A percentile compares a stretch with the other conserved stretches of the same genome.
These are phyloP conservation scores for Drosophila sucinea DNA, from an alignment of 1,140 invertebrate genomes.

Conservation along the genomic window DNA sequence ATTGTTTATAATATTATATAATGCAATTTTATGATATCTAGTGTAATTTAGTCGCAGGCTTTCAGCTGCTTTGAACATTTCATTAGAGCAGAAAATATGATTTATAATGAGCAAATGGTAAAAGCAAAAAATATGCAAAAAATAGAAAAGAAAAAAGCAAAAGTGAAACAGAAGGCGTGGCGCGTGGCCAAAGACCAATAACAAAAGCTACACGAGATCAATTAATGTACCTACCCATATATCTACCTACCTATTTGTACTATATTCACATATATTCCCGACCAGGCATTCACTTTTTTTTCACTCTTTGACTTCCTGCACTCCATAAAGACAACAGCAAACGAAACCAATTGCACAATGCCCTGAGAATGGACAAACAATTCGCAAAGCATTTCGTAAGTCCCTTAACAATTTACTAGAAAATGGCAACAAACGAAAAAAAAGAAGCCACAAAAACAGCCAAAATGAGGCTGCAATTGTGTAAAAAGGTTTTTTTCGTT, in stretches of 20 bases:
- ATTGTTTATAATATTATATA: background rate
- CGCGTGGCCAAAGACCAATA: conserved; percentile 22
- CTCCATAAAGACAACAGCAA: background rate
- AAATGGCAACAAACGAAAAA: background rate
- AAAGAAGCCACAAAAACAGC: conserved; percentile 21
- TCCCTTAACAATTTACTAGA: conserved; percentile 10
- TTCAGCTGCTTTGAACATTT: conserved; percentile 42
- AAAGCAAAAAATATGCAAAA: conserved; percentile 39
- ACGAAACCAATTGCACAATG: conserved; percentile 42
- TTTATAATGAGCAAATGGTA: conserved; percentile 48
- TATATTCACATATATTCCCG: background rate
- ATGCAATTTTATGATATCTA: background rate
- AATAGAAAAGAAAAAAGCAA: conserved; percentile 9
- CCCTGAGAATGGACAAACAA: conserved; percentile 44
- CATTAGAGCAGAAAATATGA: conserved; percentile 67
- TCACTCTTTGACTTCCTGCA: conserved; percentile 14
- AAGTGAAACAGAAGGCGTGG: conserved; percentile 54
- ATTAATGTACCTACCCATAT: conserved; percentile 30
- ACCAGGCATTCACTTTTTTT: conserved; percentile 23
- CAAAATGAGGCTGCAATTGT: conserved; percentile 58
- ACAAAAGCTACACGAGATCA: conserved; percentile 42
- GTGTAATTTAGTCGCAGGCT: conserved; percentile 42
- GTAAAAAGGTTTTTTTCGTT: conserved; percentile 36
- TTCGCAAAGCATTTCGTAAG: conserved; percentile 49
- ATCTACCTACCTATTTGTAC: background rate